Percentiles rank a stretch among this genome's conserved stretches.
Evolutionary conservation across 2,888 invertebrate species (phyloP).

Genomic region (Cancer borealis): DNA sequence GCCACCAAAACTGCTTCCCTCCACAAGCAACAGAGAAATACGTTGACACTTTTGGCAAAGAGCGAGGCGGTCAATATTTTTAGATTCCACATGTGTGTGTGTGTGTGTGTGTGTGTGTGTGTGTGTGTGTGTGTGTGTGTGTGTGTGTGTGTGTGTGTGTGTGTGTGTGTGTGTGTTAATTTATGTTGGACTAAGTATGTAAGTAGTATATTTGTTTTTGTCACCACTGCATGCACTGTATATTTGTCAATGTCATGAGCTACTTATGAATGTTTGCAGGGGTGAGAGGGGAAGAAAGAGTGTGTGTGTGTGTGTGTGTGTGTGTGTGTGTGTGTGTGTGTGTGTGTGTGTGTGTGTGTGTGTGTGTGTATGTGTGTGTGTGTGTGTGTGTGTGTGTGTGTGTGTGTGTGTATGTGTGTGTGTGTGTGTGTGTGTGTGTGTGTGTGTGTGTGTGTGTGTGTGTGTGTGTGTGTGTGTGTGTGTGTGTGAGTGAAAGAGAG

Average conservation of each 20-base stretch:
- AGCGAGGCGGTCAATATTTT: conserved; percentile 16
- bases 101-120: conserved; percentile 36
- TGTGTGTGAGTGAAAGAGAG: too few species aligned
- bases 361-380: too few species aligned
- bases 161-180: conserved; percentile 1
- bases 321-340: too few species aligned
- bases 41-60: conserved; percentile 21
- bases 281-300: background rate
- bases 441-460: too few species aligned
- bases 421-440: too few species aligned
- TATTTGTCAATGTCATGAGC: conserved; percentile 24
- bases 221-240: background rate
- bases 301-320: too few species aligned
- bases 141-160: conserved; percentile 20
- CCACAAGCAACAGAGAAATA: conserved; percentile 13
- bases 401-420: too few species aligned
- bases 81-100: background rate
- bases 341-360: too few species aligned
- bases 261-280: background rate
- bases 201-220: background rate
- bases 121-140: conserved; percentile 20
- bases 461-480: too few species aligned
- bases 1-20: background rate
- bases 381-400: too few species aligned
- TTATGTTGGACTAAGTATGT: background rate